Evolutionary conservation across 2,888 invertebrate species (phyloP).

Genomic region (Cepaea hortensis): DNA sequence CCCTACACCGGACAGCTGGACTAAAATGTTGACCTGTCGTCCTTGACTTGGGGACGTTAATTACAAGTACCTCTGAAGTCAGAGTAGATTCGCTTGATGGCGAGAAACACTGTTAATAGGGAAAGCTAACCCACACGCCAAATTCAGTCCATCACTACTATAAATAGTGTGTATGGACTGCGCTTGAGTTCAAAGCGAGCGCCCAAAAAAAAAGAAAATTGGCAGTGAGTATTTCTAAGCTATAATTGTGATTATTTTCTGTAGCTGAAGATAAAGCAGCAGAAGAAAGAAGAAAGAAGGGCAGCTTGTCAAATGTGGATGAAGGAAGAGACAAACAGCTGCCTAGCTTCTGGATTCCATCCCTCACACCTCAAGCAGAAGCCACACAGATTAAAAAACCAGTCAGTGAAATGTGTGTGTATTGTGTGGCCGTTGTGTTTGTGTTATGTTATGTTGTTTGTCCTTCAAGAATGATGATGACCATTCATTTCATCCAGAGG

Average conservation of each 20-base stretch:
- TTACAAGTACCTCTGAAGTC: too few relatives aligned
- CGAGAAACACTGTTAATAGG: too few relatives aligned
- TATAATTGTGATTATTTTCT: not conserved
- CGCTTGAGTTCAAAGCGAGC: too few relatives aligned
- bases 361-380: constrained; percentile 91
- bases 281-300: constrained; percentile 36
- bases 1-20: too few relatives aligned
- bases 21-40: too few relatives aligned
- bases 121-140: too few relatives aligned
- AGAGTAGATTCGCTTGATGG: too few relatives aligned
- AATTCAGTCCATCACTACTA: too few relatives aligned
- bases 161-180: too few relatives aligned
- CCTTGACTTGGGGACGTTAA: too few relatives aligned
- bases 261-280: constrained; percentile 14
- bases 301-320: constrained; percentile 86
- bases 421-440: not conserved
- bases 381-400: constrained; percentile 85
- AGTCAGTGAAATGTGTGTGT: constrained; percentile 76
- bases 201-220: too few relatives aligned
- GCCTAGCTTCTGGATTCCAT: constrained; percentile 98
- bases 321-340: constrained; percentile 87
- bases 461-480: not conserved
- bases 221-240: too few relatives aligned
- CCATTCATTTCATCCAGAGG: not conserved
- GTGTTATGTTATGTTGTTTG: not conserved